These are phyloP conservation scores for Eulimnadia texana DNA, from an alignment of 1,140 invertebrate species.

Conservation along the genomic window DNA sequence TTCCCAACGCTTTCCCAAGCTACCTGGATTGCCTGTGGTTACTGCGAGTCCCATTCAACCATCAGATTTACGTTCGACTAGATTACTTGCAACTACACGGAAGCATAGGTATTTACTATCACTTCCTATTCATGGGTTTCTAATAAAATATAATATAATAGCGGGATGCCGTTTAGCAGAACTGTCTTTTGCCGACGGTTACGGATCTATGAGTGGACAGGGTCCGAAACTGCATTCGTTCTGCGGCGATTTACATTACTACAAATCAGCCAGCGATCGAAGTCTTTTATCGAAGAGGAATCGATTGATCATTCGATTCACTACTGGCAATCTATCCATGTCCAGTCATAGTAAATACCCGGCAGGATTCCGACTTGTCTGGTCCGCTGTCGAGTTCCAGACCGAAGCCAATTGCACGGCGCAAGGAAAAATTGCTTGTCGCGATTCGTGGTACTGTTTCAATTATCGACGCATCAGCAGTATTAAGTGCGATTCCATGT, in stretches of 20 bases:
- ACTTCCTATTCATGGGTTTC: not conserved
- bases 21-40: conserved; percentile 33
- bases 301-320: conserved; percentile 25
- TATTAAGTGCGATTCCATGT: conserved; percentile 7
- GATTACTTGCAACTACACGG: conserved; percentile 29
- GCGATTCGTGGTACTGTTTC: conserved; percentile 9
- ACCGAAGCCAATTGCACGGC: conserved; percentile 11
- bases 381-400: conserved; percentile 15
- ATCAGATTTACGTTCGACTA: conserved; percentile 30
- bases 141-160: conserved; percentile 10
- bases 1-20: conserved; percentile 28
- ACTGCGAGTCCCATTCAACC: conserved; percentile 27
- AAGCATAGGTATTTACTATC: conserved; percentile 26
- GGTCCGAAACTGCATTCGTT: conserved; percentile 12
- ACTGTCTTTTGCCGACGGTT: conserved; percentile 27
- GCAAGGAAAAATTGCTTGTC: conserved; percentile 8
- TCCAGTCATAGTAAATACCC: not conserved
- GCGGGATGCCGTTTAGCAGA: conserved; percentile 25
- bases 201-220: conserved; percentile 20
- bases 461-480: conserved; percentile 4
- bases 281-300: conserved; percentile 25
- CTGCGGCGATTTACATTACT: conserved; percentile 26
- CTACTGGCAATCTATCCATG: conserved; percentile 5
- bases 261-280: conserved; percentile 26
- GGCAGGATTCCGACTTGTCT: conserved; percentile 10